Evolutionary conservation across 2,113 vertebrate species (phyloP).

Genomic region (Pao palembangensis): DNA sequence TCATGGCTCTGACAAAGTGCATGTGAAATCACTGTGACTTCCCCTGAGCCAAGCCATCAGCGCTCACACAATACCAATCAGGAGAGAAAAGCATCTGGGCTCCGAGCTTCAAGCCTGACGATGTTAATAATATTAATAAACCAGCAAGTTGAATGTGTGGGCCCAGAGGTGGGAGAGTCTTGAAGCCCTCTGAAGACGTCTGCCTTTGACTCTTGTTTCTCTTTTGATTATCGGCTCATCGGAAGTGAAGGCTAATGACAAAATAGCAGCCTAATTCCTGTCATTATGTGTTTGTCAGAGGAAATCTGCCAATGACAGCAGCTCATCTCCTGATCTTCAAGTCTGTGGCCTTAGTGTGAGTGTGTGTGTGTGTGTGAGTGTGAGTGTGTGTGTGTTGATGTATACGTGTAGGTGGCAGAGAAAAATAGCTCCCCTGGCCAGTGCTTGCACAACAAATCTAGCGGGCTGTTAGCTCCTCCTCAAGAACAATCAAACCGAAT

Average conservation of each 20-base stretch:
- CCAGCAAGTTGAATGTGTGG: slow-evolving; percentile 70
- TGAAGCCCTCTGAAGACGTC: slow-evolving; percentile 68
- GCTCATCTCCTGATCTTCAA: slow-evolving; percentile 38
- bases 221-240: slow-evolving; percentile 73
- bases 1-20: slow-evolving; percentile 74
- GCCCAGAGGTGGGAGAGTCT: slow-evolving; percentile 53
- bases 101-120: slow-evolving; percentile 64
- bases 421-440: slow-evolving; percentile 32
- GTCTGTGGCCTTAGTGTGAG: slow-evolving; percentile 40
- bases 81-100: slow-evolving; percentile 48
- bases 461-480: slow-evolving; percentile 30
- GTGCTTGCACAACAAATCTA: slow-evolving; percentile 60
- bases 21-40: slow-evolving; percentile 75
- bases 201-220: slow-evolving; percentile 68
- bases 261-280: slow-evolving; percentile 76
- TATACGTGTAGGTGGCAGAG: slow-evolving; percentile 17
- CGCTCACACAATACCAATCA: slow-evolving; percentile 74
- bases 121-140: slow-evolving; percentile 81
- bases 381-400: slow-evolving; percentile 23
- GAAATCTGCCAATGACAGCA: slow-evolving; percentile 67
- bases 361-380: slow-evolving; percentile 39
- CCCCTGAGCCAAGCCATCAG: slow-evolving; percentile 69
- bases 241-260: slow-evolving; percentile 74
- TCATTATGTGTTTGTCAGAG: slow-evolving; percentile 77
- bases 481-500: neutral